phyloP scores from a whole-genome alignment of 2,888 invertebrate species.

The Kryphioiulus occultus region DNA sequence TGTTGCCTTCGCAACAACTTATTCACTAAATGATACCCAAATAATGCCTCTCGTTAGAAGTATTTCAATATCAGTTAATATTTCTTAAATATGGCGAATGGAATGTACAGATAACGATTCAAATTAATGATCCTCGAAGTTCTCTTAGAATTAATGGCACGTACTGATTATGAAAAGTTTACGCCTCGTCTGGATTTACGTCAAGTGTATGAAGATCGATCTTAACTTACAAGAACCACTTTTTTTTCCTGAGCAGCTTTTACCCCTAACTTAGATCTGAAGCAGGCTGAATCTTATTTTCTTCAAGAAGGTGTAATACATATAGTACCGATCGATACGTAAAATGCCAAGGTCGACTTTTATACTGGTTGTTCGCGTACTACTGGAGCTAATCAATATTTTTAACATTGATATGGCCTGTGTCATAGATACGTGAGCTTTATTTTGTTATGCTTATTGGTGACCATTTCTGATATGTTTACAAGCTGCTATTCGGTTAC shows the following conservation, averaged over 20 bases:
- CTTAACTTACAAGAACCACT: neutral
- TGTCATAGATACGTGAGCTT: neutral
- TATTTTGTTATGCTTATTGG: neutral
- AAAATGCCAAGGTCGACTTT: constrained; percentile 39
- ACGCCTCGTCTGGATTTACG: neutral
- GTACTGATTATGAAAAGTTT: neutral
- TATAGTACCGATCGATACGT: constrained; percentile 22
- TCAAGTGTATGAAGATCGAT: neutral
- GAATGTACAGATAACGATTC: too few relatives aligned
- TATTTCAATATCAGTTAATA: too few relatives aligned
- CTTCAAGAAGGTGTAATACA: constrained; percentile 3
- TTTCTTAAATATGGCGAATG: too few relatives aligned
- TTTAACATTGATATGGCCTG: neutral
- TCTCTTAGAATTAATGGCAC: neutral
- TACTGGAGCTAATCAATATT: constrained; percentile 42
- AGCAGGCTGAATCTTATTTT: neutral
- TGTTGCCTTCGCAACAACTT: too few relatives aligned
- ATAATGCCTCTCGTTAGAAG: too few relatives aligned
- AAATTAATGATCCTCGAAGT: neutral
- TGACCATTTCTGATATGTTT: too few relatives aligned
- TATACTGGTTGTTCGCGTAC: neutral
- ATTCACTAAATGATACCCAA: too few relatives aligned
- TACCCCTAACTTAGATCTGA: neutral
- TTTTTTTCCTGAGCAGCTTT: neutral
- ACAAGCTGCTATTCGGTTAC: too few relatives aligned